Base-by-base conservation (phyloP, 2,113 vertebrate genomes). In the Scomber colias region DNA sequence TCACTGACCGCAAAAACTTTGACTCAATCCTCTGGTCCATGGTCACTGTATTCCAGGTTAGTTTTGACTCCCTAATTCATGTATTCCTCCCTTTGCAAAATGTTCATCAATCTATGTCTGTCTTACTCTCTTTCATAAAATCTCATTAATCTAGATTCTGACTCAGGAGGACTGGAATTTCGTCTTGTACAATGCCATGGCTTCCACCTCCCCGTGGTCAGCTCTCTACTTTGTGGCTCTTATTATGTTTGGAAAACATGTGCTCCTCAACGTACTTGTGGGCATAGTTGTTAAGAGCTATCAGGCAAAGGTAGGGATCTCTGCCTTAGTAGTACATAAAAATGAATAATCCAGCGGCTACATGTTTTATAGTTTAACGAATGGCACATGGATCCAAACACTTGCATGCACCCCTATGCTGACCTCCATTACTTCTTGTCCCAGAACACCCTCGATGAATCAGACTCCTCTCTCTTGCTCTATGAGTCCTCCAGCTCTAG, bases 1-100 rank as follows among this genome's bases (percentile, higher is more conserved):
- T 96, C 79, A 95, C 95, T 0, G 95, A 97, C 82, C 87, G 96
- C 66, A 97, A 97, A 93, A 97, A 97, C 86, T 98, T 98, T 30
- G 97, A 98, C 85, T 95, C 96, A 5, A 85, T 98, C 7, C 94
- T 97, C 3, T 98, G 97, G 97, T 96, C 97, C 65, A 97, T 97
- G 5, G 96, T 98, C 86, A 98, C 97, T 0, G 97, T 98, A 56
- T 98, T 98, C 89, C 96, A 98, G 97, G 97, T 98, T 24, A 77
- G 79, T 46, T 13, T 5, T 49, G 3, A 48, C 11, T 9, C n/a
- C 1, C 4, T 31, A 5, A 46, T 66, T 21, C 31, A 15, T 16
- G 11, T 19, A n/a, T 46, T 46, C 13, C 8, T 12, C 12, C 44
- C 11, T 5, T 27, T 49, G 11, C 19, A 30, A 13, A n/a, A 10